Evolutionary conservation across 1,140 invertebrate species (phyloP), one percentile per base, ranked within the genome.

Genomic region (Drosophila nigrodunni): DNA sequence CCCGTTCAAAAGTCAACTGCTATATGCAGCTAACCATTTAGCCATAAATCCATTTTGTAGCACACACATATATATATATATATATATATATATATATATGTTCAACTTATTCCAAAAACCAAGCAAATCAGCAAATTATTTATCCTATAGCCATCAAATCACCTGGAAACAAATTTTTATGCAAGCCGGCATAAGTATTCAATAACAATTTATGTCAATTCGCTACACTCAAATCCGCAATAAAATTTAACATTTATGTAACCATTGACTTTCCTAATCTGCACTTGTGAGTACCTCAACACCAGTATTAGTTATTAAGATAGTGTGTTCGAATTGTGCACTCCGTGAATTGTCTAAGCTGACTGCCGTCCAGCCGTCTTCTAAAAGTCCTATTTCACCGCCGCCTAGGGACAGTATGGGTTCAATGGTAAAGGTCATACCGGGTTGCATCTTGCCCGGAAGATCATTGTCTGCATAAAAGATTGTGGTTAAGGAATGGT

Each of bases 381-480:
- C 94, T 25, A 97, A 93, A 47, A 98, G 93, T 2, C 94, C 93
- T 21, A 97, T 94, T 18, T 96, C 93, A 9, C 94, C 92, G 2
- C 82, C 92, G 0, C 98, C 97, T 83, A 97, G 95, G 15, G 95
- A 95, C 15, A 99, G 85, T 11, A 97, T 95, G n/a, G 98, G 98
- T 91, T 99, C 98, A 47, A 99, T 97, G 1, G 98, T 99, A 90
- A 99, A 99, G 1, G 96, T 97, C 97, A 98, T 98, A 21, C 97
- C 97, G 46, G 96, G 88, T 76, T 94, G 80, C 98, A 99, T 98
- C 35, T 93, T 80, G n/a, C 95, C 96, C 8, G 94, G 93, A 80
- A 94, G 94, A 49, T 94, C 78, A 92, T 97, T 96, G 76, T 93
- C 96, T 97, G 39, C 1, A 47, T 13, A 43, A 2, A 35, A 8